Conservation (phyloP, 2,888 invertebrate species). For the Cephus pygmeus region DNA sequence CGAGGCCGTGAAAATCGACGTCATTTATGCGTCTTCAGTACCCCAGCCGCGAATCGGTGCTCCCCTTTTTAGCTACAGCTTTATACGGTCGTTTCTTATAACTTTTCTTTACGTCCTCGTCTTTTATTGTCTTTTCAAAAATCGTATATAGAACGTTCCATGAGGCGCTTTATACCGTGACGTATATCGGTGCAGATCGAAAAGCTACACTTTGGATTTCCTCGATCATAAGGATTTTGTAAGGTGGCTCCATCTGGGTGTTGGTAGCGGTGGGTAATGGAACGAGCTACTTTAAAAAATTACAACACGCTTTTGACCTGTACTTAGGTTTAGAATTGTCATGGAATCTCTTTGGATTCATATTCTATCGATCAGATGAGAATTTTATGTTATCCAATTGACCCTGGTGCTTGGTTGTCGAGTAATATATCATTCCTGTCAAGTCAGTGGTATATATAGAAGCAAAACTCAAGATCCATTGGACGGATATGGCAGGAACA, state of each 20-base stretch:
- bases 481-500: not conserved
- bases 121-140: not conserved
- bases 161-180: too few relatives aligned
- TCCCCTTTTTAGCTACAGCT: not conserved
- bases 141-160: not conserved
- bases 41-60: not conserved
- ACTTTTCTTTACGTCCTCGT: not conserved
- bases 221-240: not conserved
- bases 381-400: too few relatives aligned
- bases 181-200: too few relatives aligned
- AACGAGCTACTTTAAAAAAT: too few relatives aligned
- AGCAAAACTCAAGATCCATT: not conserved
- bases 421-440: too few relatives aligned
- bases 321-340: too few relatives aligned
- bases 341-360: too few relatives aligned
- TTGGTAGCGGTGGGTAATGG: too few relatives aligned
- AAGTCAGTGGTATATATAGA: not conserved
- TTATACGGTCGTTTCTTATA: not conserved
- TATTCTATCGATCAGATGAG: too few relatives aligned
- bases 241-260: not conserved
- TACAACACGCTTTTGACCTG: too few relatives aligned
- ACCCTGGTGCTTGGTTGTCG: too few relatives aligned
- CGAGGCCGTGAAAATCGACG: not conserved
- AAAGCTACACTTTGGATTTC: not conserved
- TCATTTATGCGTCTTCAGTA: not conserved